Base-by-base conservation (phyloP, 2,888 invertebrate species). In the Xiphydria camelus region DNA sequence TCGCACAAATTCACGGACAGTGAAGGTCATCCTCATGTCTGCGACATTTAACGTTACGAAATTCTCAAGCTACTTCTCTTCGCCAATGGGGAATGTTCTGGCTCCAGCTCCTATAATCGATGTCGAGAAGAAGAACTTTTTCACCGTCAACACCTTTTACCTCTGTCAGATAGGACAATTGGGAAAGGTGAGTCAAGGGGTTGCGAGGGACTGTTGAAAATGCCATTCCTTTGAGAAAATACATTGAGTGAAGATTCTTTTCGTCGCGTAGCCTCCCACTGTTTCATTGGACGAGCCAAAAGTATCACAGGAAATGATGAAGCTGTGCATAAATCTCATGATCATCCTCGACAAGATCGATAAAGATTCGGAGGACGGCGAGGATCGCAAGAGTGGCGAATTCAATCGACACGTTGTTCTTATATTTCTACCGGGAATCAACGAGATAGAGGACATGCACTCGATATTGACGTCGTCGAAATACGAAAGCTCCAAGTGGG, bases 1-100 rank as follows among this genome's bases (percentile, higher is more conserved):
- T 19, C 77, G 83, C 47, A 83, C 85, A 0, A 86, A 85, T 66
- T 86, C 87, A 0, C 76, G 78, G 0, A 75, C 79, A 46, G 84
- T 86, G 0, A 89, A 87, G 76, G 75, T 91, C 0, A 81, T 97
- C 38, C 78, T 97, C 2, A 97, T 97, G 96, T 96, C 95, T 0
- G 97, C 97, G 0, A 96, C 97, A 1, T 87, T 95, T 60, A 84
- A 94, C 64, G 82, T 86, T 0, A 75, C 81, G 2, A 80, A 81
- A 50, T 92, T 92, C 76, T 80, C 85, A 0, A 71, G 83, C 19
- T 93, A 93, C 63, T 91, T 86, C 67, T 75, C 78, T 10, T 68
- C 76, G 3, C 78, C 79, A 1, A 62, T 73, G 9, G 53, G 61
- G 29, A 61, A 63, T 14, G 57, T 65, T 14, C 61, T 75, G 23